Evolutionary conservation across 2,113 vertebrate species (phyloP).

Genomic region (Tautogolabrus adspersus): DNA sequence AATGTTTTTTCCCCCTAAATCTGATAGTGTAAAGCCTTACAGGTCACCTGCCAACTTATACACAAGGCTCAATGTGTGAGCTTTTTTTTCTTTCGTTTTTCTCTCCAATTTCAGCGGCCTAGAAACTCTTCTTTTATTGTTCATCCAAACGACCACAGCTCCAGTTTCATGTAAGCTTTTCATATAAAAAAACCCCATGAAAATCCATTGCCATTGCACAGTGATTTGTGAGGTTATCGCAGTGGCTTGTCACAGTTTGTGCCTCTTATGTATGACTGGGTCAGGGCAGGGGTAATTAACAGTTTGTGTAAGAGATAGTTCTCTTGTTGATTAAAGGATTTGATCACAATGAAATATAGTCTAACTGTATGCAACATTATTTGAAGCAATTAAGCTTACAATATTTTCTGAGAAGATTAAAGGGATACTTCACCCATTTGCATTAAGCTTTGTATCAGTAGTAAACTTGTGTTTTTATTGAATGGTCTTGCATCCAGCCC

Average conservation of each 20-base stretch:
- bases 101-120: constrained; percentile 3
- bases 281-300: no score
- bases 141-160: constrained; percentile 26
- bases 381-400: neutral
- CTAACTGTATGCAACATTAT: neutral
- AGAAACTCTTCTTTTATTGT: constrained; percentile 11
- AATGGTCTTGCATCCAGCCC: no score
- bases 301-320: neutral
- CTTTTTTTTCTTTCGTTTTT: constrained; percentile 11
- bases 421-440: no score
- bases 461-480: no score
- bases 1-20: neutral
- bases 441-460: no score
- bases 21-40: neutral
- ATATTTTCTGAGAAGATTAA: neutral
- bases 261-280: neutral
- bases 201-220: constrained; percentile 8
- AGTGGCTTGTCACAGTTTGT: neutral
- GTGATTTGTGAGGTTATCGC: constrained; percentile 12
- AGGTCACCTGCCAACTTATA: constrained; percentile 1
- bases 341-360: constrained; percentile 1
- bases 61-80: neutral
- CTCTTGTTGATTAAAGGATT: neutral
- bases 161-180: constrained; percentile 14
- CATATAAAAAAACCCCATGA: constrained; percentile 15